These are phyloP conservation scores for Ennomos quercinarius DNA, from an alignment of 2,888 invertebrate species.

Conservation along the genomic window DNA sequence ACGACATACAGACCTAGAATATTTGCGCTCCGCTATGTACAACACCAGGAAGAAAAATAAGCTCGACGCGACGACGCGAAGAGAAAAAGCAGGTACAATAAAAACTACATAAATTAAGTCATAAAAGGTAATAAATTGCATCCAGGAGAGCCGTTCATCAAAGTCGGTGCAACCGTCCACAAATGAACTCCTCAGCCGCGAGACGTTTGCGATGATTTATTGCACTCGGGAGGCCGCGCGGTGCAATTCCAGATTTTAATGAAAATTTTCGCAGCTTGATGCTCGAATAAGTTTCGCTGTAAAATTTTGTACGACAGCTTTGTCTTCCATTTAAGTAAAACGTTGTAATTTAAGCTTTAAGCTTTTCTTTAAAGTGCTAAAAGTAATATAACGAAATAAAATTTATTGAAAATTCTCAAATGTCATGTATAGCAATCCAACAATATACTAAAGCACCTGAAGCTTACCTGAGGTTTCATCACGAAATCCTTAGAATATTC, in stretches of 20 bases:
- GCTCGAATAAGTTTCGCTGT: constrained; percentile 52
- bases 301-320: constrained; percentile 45
- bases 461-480: no score
- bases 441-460: no score
- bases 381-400: no score
- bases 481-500: no score
- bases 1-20: no score
- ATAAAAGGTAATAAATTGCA: constrained; percentile 13
- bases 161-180: constrained; percentile 39
- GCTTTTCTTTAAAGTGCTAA: no score
- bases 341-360: constrained; percentile 1
- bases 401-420: no score
- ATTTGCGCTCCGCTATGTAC: no score
- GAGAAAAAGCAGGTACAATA: neutral
- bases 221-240: constrained; percentile 28
- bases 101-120: neutral
- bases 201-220: constrained; percentile 48
- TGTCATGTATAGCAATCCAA: no score
- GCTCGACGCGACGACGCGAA: no score
- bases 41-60: neutral
- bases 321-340: constrained; percentile 22
- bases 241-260: constrained; percentile 37
- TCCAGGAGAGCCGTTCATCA: constrained; percentile 36
- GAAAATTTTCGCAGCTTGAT: constrained; percentile 48
- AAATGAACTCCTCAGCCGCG: constrained; percentile 42